Base-by-base conservation (phyloP, 2,113 vertebrate species). In the Grammomys surdaster region DNA sequence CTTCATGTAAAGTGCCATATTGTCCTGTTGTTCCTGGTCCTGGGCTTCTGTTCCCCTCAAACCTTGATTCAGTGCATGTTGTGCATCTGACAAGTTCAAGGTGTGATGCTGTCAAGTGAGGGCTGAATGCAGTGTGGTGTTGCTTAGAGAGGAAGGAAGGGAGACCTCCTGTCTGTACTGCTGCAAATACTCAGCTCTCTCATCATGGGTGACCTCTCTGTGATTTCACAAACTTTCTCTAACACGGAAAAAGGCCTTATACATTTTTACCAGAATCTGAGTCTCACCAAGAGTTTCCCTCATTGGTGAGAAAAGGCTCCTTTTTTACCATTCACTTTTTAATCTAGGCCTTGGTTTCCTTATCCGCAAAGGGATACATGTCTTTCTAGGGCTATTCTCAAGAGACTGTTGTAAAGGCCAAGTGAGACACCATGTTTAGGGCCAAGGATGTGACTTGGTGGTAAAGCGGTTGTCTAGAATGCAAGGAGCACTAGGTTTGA, bases 91-190 rank as follows among this genome's bases (percentile, higher is more conserved):
- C 73, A 82, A 80, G 11, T 40, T 28, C 81, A 51, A 51, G 77
- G 80, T 70, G 24, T n/a, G 17, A 16, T 72, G 46, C 77, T 33
- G 60, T 43, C 81, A 46, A 48, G 10, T n/a, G 31, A 60, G 86
- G 65, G 5, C 89, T 1, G 73, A 31, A 16, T 36, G 14, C n/a
- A 40, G 67, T 8, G 22, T 33, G 43, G n/a, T 40, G 48, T 26
- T 3, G 16, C 69, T 84, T 12, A 9, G 58, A 36, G 48, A 31
- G 73, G 9, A 6, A 69, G 69, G 4, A 11, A 51, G 40, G 3
- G 16, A 69, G 36, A 19, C 33, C 5, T 43, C 10, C n/a, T 10
- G 3, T 33, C 65, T 3, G 0, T 7, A 3, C 11, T 2, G 6
- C 9, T 36, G 5, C 3, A 5, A 40, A 26, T n/a, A 43, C 3